These are phyloP conservation scores for Drosophila insularis DNA, from an alignment of 1,140 invertebrate genomes.

Conservation along the genomic window DNA sequence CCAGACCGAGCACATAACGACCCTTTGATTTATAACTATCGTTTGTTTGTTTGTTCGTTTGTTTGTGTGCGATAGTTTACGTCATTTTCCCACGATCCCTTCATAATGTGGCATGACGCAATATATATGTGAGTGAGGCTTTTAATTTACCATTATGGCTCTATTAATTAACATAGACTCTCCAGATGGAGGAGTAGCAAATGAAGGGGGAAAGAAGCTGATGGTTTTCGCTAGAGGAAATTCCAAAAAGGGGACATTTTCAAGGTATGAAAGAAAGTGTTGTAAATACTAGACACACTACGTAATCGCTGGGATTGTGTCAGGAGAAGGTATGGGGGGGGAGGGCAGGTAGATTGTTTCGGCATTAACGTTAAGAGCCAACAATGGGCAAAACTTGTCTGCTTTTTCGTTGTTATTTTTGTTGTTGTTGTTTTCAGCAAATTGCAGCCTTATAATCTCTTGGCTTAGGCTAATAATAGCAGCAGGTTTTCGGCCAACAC, in stretches of 20 bases:
- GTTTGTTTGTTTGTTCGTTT: neutral
- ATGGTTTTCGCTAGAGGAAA: no score
- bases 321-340: no score
- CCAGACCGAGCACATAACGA: neutral
- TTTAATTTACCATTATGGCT: constrained; percentile 8
- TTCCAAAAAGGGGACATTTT: neutral
- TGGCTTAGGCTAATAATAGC: constrained; percentile 77
- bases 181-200: neutral
- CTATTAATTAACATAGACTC: constrained; percentile 1
- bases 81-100: constrained; percentile 10
- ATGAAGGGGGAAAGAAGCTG: neutral
- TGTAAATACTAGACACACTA: neutral
- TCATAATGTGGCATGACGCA: constrained; percentile 5
- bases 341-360: no score
- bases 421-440: constrained; percentile 38
- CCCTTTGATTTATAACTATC: constrained; percentile 1
- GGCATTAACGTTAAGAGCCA: neutral
- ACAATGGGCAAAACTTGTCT: constrained; percentile 28
- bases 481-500: constrained; percentile 71
- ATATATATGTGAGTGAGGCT: neutral
- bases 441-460: constrained; percentile 62
- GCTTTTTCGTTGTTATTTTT: constrained; percentile 11
- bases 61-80: neutral
- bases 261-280: neutral
- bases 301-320: no score